phyloP scores from a whole-genome alignment of 2,113 vertebrate genomes.

The Grantiella picta region DNA sequence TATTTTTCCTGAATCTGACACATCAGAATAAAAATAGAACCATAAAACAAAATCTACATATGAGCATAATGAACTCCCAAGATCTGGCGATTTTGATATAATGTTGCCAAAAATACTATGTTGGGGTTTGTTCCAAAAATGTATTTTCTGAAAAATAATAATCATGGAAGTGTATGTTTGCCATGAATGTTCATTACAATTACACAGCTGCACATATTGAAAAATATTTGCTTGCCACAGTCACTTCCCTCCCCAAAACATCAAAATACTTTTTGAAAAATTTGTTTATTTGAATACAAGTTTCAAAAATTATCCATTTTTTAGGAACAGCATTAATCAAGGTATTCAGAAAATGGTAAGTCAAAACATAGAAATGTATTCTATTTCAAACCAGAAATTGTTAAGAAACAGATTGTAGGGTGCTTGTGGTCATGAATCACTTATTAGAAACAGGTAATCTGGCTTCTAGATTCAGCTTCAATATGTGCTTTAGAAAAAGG shows the following conservation, averaged over 20 bases:
- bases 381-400: background rate
- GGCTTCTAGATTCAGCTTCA: background rate
- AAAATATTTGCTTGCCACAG: background rate
- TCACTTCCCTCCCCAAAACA: background rate
- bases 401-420: background rate
- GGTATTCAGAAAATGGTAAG: background rate
- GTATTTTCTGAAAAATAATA: background rate
- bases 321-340: background rate
- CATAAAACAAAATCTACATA: background rate
- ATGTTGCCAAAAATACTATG: background rate
- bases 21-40: background rate
- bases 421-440: background rate
- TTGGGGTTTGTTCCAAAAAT: fast-evolving
- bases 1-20: background rate
- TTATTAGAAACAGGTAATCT: background rate
- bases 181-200: background rate
- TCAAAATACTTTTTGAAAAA: background rate
- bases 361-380: background rate
- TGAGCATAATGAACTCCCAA: background rate
- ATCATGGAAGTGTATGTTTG: background rate
- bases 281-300: background rate
- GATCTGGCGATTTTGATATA: background rate
- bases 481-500: background rate
- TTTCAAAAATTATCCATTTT: background rate
- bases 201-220: background rate